A percentile compares a stretch with the other conserved stretches of the same genome.
Conservation (phyloP, 1,140 invertebrate genomes). For the Eriocheir sinensis region DNA sequence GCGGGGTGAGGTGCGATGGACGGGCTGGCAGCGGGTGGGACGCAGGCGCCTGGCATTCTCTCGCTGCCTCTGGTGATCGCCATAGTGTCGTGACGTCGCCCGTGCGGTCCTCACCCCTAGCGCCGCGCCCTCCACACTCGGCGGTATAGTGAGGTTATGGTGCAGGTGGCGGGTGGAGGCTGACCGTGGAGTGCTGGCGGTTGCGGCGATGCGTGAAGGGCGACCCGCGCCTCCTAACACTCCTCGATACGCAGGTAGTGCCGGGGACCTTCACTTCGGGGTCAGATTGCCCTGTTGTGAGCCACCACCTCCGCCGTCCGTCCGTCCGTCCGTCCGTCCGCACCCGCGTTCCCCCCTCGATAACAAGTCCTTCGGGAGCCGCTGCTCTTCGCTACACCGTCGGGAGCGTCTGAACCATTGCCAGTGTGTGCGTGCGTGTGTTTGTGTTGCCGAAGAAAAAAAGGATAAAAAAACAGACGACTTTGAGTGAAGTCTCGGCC, state of each 20-base stretch:
- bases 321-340: too few relatives aligned
- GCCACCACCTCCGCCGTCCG: background rate
- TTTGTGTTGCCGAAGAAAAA: background rate
- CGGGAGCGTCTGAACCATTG: background rate
- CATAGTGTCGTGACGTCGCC: slow-evolving; percentile 62
- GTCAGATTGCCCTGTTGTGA: slow-evolving; percentile 18
- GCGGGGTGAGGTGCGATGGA: background rate
- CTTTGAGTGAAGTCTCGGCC: background rate
- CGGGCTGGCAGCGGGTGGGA: background rate
- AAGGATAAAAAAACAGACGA: too few relatives aligned
- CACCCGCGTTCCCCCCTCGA: background rate
- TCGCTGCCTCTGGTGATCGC: slow-evolving; percentile 45
- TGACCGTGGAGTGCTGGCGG: background rate
- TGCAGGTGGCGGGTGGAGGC: background rate
- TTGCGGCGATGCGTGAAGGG: background rate
- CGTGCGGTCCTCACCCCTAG: slow-evolving; percentile 49
- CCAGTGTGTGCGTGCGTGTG: background rate
- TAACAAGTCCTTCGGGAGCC: slow-evolving; percentile 35
- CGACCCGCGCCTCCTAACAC: background rate
- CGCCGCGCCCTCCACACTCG: background rate
- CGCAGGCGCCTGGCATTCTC: slow-evolving; percentile 51
- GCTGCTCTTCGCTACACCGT: background rate
- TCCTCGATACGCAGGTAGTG: background rate
- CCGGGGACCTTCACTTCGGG: slow-evolving; percentile 25
- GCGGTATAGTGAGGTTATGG: slow-evolving; percentile 17